Evolutionary conservation across 2,888 invertebrate species (phyloP).

Genomic region (Stratiomys singularior): DNA sequence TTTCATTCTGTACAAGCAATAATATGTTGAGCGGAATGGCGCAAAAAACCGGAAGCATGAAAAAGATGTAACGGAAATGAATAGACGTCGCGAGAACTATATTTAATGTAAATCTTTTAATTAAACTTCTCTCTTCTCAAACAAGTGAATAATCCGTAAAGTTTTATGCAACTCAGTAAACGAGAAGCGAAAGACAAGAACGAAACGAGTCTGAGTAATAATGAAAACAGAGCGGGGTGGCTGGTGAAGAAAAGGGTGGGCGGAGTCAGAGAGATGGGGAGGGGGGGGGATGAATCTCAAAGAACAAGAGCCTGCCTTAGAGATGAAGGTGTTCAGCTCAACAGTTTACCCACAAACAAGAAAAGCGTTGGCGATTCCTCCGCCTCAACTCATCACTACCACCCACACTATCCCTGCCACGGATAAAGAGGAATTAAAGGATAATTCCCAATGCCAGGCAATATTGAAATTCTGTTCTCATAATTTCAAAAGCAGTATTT

Average conservation of each 20-base stretch:
- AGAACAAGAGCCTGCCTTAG: background rate
- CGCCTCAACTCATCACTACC: background rate
- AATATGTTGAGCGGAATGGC: background rate
- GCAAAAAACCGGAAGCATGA: background rate
- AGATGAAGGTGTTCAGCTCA: background rate
- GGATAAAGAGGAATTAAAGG: background rate
- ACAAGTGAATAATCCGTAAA: conserved; percentile 41
- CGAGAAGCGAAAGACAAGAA: no score
- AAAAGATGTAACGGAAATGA: conserved; percentile 12
- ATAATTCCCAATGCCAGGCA: background rate
- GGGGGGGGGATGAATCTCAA: background rate
- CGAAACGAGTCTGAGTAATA: no score
- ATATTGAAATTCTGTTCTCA: conserved; percentile 37
- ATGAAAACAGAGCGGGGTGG: no score
- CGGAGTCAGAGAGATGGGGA: no score
- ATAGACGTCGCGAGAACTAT: conserved; percentile 15
- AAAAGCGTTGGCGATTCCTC: background rate
- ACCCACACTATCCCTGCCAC: background rate
- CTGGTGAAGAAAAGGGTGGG: no score
- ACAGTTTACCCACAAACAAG: background rate
- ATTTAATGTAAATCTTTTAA: conserved; percentile 50
- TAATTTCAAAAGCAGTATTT: conserved; percentile 17
- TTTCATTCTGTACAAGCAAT: background rate
- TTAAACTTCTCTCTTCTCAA: conserved; percentile 46
- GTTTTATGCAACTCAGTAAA: background rate